A percentile compares a stretch with the other conserved stretches of the same genome.
Conservation (phyloP, 2,888 invertebrate species). For the Dendrolimus houi region DNA sequence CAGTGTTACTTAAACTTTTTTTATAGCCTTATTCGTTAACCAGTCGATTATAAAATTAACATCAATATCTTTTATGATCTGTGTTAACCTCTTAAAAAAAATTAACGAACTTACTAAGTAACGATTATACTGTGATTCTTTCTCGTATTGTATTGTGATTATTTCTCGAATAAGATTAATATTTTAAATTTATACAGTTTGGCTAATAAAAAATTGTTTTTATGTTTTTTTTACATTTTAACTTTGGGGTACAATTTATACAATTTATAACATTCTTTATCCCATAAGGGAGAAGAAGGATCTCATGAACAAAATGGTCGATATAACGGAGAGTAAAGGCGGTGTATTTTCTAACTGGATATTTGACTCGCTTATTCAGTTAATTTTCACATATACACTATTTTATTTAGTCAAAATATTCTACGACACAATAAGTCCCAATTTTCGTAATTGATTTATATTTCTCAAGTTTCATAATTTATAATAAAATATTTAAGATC, state of each 20-base stretch:
- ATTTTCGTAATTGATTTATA: conserved; percentile 9
- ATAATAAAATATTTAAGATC: not conserved
- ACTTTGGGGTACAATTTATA: too few relatives aligned
- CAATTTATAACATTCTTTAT: too few relatives aligned
- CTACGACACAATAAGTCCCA: conserved; percentile 37
- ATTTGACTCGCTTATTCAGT: conserved; percentile 31
- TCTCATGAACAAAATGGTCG: conserved; percentile 1
- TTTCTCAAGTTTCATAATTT: not conserved
- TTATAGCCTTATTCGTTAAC: too few relatives aligned
- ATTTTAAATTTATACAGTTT: not conserved
- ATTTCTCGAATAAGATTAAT: not conserved
- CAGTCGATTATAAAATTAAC: too few relatives aligned
- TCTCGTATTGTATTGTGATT: not conserved
- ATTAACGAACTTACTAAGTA: too few relatives aligned
- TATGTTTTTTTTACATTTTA: not conserved
- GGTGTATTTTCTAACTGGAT: conserved; percentile 15
- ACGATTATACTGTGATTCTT: too few relatives aligned
- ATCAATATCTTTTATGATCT: too few relatives aligned
- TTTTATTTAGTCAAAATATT: conserved; percentile 44
- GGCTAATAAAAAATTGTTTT: not conserved
- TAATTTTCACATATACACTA: conserved; percentile 38
- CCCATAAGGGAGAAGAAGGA: too few relatives aligned
- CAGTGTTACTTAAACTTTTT: too few relatives aligned
- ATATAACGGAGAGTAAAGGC: conserved; percentile 9
- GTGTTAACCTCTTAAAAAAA: too few relatives aligned